Evolutionary conservation across 2,797 vertebrate species (phyloP), one percentile per base, ranked within the genome.

Genomic region (Anas capensis): DNA sequence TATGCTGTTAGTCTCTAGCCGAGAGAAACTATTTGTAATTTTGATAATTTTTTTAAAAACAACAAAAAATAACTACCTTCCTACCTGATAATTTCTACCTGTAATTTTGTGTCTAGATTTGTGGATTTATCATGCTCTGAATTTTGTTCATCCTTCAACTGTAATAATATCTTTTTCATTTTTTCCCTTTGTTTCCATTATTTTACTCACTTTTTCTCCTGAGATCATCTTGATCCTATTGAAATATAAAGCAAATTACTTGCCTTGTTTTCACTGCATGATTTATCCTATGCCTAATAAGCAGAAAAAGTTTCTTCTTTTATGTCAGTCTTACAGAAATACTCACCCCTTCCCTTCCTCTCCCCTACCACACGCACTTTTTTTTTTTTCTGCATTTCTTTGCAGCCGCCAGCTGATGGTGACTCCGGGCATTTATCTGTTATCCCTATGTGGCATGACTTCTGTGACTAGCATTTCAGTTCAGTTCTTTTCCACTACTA

Each of bases 311-410:
- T 17, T 38, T 26, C 3, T 36, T 75, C 8, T 68, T 81, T 51
- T 11, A 20, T 54, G 6, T n/a, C 20, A 49, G 4, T 71, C 46
- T 49, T 58, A 16, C 0, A 7, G 1, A 62, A 96, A 42, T 58
- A 51, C 11, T 53, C 23, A 69, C 18, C 5, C 1, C 14, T 23
- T 8, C 7, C 1, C 2, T 5, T 2, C 1, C 3, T 1, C 1
- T 42, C 42, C 42, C 42, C 42, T 8, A 42, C 42, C 42, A 42
- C 42, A 18, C 8, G 2, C 7, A 1, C 1, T 2, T 7, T 36
- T 61, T 75, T 7, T 61, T 75, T 19, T 27, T 20, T 20, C 36
- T 48, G 42, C 4, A 9, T 68, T 49, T 71, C 38, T 36, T 8
- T 40, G 10, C 14, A 44, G 14, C 36, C 13, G 38, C 38, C 14